Evolutionary conservation across 2,888 invertebrate genomes (phyloP).

Genomic region (Pachydiplax longipennis): DNA sequence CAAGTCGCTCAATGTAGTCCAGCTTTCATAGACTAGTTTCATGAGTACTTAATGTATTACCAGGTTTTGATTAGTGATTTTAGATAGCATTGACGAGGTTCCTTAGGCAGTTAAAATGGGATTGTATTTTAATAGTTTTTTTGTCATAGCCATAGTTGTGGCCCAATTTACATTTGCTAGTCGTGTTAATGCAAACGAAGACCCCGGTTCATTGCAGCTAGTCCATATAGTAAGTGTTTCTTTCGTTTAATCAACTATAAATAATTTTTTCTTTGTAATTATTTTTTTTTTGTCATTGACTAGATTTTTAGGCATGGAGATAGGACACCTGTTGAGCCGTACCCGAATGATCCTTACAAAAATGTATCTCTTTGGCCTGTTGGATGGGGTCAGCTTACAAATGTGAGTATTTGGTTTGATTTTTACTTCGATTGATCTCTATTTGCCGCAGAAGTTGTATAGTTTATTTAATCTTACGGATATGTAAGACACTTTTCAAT

Average conservation of each 20-base stretch:
- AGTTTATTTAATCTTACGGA: too few species aligned
- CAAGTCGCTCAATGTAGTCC: background rate
- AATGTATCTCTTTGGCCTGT: conserved; percentile 51
- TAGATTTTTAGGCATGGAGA: conserved; percentile 54
- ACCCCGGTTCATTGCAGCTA: conserved; percentile 3
- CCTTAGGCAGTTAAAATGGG: background rate
- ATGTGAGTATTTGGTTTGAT: conserved; percentile 48
- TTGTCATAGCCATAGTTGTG: background rate
- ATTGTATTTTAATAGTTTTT: background rate
- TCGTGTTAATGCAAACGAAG: background rate
- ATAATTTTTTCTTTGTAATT: background rate
- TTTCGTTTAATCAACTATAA: background rate
- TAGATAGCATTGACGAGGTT: background rate
- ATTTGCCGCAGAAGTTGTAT: too few species aligned
- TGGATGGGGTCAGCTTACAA: conserved; percentile 52
- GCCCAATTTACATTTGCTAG: background rate
- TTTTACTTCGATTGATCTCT: too few species aligned
- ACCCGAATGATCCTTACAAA: conserved; percentile 52
- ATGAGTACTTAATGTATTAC: background rate
- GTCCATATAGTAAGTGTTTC: conserved; percentile 17
- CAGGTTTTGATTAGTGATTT: background rate
- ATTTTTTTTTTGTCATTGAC: background rate
- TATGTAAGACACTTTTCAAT: too few species aligned
- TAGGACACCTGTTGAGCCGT: conserved; percentile 51
- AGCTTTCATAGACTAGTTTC: background rate